Conservation (phyloP, 2,888 invertebrate species). For the Nezara viridula region DNA sequence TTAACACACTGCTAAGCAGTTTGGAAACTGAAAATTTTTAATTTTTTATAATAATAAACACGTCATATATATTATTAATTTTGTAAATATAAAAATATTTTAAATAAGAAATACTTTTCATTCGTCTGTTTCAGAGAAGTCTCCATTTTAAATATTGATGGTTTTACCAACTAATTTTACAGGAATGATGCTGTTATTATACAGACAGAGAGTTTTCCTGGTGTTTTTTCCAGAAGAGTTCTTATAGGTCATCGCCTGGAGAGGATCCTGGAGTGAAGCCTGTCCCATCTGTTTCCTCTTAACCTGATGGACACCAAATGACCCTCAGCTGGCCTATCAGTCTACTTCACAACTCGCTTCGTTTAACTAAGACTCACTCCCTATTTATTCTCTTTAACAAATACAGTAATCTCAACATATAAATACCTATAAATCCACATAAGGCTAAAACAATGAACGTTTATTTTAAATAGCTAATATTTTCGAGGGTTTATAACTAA, state of each 20-base stretch:
- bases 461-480: neutral
- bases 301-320: conserved; percentile 52
- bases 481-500: too few species aligned
- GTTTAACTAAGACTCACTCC: neutral
- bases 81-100: too few species aligned
- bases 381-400: neutral
- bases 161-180: neutral
- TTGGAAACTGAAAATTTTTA: too few species aligned
- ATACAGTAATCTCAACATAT: neutral
- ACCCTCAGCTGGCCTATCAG: neutral
- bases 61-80: too few species aligned
- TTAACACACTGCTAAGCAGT: too few species aligned
- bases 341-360: conserved; percentile 9
- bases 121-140: neutral
- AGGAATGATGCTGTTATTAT: neutral
- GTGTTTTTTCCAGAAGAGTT: neutral
- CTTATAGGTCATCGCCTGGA: neutral
- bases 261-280: conserved; percentile 33
- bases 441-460: neutral
- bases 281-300: conserved; percentile 55
- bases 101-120: too few species aligned
- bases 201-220: neutral
- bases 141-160: neutral
- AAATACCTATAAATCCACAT: neutral
- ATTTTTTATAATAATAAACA: too few species aligned